These are phyloP conservation scores for Elephantulus edwardii DNA, from an alignment of 2,113 vertebrate species.

Conservation along the genomic window DNA sequence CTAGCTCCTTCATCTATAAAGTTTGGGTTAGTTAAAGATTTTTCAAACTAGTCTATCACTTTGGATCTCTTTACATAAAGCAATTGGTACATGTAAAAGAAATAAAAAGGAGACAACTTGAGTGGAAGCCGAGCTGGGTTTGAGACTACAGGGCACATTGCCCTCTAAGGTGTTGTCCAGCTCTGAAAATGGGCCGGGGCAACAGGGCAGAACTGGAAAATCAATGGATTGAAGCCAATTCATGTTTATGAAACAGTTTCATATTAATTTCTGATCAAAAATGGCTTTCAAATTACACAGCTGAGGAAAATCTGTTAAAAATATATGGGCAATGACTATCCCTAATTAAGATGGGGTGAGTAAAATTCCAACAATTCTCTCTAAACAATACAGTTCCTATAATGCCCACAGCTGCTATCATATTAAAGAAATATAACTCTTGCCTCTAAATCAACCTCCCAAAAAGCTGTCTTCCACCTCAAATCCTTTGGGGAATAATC, in stretches of 20 bases:
- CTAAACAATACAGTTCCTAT: neutral
- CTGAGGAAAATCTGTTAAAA: neutral
- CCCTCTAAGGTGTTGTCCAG: neutral
- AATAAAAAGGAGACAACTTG: neutral
- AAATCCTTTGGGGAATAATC: neutral
- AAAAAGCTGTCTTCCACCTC: neutral
- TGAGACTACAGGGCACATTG: neutral
- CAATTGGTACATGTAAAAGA: neutral
- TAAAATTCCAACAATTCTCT: slow-evolving; percentile 3
- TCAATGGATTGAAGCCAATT: neutral
- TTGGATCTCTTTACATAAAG: neutral
- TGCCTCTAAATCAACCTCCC: neutral
- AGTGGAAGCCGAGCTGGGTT: neutral
- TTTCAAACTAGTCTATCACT: neutral
- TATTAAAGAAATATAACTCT: neutral
- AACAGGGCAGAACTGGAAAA: neutral
- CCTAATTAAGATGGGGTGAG: neutral
- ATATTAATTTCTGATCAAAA: slow-evolving; percentile 5
- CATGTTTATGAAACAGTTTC: slow-evolving; percentile 3
- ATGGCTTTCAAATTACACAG: neutral
- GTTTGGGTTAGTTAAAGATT: slow-evolving; percentile 12
- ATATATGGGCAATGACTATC: neutral
- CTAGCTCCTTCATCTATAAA: slow-evolving; percentile 15
- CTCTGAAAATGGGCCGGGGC: neutral
- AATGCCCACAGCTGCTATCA: neutral